Evolutionary conservation across 2,888 invertebrate species (phyloP).

Genomic region (Dolomedes plantarius): DNA sequence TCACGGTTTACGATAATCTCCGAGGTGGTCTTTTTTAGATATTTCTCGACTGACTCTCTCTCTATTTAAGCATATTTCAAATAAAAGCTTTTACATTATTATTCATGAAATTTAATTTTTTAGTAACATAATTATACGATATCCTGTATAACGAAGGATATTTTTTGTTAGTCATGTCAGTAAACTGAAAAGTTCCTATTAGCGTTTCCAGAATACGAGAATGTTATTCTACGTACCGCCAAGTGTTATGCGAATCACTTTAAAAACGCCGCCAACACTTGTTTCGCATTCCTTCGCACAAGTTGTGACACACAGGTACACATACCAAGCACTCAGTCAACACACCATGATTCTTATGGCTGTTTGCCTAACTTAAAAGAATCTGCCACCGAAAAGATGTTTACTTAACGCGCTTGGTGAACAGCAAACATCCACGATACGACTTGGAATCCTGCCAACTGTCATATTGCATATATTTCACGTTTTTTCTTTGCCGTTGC

Average conservation of each 20-base stretch:
- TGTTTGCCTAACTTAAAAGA: neutral
- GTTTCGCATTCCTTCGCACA: neutral
- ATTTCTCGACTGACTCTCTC: too few relatives aligned
- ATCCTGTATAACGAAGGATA: too few relatives aligned
- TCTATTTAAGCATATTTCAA: too few relatives aligned
- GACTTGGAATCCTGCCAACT: neutral
- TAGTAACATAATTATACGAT: too few relatives aligned
- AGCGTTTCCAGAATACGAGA: too few relatives aligned
- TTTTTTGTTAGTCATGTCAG: too few relatives aligned
- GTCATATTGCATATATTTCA: neutral
- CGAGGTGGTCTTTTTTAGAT: too few relatives aligned
- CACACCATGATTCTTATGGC: neutral
- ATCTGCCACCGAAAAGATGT: neutral
- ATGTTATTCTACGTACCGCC: neutral
- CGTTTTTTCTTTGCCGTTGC: neutral
- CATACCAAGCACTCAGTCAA: neutral
- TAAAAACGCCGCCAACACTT: neutral
- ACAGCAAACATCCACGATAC: neutral
- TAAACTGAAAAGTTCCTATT: too few relatives aligned
- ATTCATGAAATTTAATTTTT: too few relatives aligned
- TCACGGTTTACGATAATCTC: too few relatives aligned
- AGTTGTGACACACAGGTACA: neutral
- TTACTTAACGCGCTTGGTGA: slow-evolving; percentile 1
- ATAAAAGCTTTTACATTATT: too few relatives aligned
- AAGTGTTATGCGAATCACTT: too few relatives aligned